phyloP scores from a whole-genome alignment of 2,113 vertebrate species.

The Microtus ochrogaster region DNA sequence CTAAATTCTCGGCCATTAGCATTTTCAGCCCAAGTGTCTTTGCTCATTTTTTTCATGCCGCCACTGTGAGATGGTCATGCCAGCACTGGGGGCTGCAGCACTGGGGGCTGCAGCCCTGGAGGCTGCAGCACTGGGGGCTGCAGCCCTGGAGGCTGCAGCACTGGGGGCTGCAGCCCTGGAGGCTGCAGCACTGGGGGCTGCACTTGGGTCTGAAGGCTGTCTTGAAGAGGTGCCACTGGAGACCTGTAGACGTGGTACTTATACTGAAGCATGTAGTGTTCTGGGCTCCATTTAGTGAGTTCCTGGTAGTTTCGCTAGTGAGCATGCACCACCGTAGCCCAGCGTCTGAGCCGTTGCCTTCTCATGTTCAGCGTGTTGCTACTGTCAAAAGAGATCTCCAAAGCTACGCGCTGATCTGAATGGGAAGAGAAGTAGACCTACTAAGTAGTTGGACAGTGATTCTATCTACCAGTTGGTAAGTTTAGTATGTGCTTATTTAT shows the following conservation, averaged over 20 bases:
- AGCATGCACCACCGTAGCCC: not conserved
- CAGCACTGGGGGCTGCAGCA: not conserved
- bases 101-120: not conserved
- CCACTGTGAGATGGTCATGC: accelerated
- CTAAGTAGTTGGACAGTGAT: not conserved
- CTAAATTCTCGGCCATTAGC: not conserved
- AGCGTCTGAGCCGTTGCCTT: slow-evolving; percentile 20
- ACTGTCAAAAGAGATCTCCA: not conserved
- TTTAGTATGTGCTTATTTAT: not conserved
- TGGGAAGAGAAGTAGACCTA: no score
- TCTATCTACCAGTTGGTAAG: not conserved
- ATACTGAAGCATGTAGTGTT: not conserved
- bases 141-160: no score
- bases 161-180: not conserved
- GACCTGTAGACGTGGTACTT: not conserved
- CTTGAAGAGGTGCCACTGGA: not conserved
- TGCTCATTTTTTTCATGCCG: not conserved
- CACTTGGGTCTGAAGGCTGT: not conserved
- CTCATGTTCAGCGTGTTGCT: not conserved
- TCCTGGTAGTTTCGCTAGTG: slow-evolving; percentile 11
- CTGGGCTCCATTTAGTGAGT: not conserved
- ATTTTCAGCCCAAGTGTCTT: not conserved
- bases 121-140: no score
- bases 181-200: not conserved
- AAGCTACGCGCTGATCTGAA: not conserved